These are phyloP conservation scores for Volucella bombylans DNA, from an alignment of 2,888 invertebrate genomes.

Conservation along the genomic window DNA sequence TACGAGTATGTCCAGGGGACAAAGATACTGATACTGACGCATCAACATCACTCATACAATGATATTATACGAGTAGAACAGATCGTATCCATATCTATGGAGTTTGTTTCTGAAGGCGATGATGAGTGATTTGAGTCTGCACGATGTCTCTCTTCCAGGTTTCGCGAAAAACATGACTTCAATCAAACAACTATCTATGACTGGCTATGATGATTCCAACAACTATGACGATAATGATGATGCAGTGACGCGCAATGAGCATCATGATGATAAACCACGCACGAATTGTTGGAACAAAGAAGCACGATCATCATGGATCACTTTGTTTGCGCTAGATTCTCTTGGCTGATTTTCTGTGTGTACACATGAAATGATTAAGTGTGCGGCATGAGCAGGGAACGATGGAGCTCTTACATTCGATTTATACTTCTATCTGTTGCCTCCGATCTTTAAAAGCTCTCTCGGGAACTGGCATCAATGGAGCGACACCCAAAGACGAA, in stretches of 20 bases:
- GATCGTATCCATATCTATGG: constrained; percentile 2
- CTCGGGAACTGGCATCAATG: constrained; percentile 38
- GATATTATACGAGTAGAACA: too few species aligned
- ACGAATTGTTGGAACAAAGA: constrained; percentile 68
- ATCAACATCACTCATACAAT: constrained; percentile 48
- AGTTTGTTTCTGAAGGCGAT: constrained; percentile 32
- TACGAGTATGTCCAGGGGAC: constrained; percentile 53
- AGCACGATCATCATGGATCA: constrained; percentile 71
- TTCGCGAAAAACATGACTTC: not conserved
- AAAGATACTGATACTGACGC: constrained; percentile 57
- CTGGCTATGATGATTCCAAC: constrained; percentile 13
- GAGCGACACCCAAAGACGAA: not conserved
- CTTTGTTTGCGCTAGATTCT: constrained; percentile 70
- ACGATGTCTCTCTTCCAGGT: constrained; percentile 37
- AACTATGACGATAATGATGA: constrained; percentile 42
- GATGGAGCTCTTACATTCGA: constrained; percentile 33
- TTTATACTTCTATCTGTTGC: constrained; percentile 54
- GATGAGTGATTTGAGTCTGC: constrained; percentile 45
- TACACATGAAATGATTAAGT: constrained; percentile 57
- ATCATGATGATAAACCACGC: constrained; percentile 71
- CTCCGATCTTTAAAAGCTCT: constrained; percentile 53
- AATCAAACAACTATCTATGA: too few species aligned
- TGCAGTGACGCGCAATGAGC: constrained; percentile 67
- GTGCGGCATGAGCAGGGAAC: constrained; percentile 18
- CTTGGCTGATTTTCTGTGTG: constrained; percentile 44